Percentiles rank a stretch among this genome's conserved stretches.
Evolutionary conservation across 1,140 invertebrate genomes (phyloP).

Genomic region (Magallana ariakensis): DNA sequence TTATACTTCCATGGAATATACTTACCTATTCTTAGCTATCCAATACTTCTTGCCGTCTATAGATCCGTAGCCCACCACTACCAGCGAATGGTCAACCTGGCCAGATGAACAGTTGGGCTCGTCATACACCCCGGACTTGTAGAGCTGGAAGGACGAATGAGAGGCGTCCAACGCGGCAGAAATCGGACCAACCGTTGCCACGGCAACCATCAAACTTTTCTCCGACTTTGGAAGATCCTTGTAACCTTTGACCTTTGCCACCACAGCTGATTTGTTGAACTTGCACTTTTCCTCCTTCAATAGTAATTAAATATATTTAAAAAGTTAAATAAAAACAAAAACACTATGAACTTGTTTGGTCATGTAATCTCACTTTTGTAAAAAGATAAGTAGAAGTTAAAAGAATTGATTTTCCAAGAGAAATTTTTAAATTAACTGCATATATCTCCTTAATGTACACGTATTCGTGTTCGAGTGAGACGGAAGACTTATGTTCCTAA

Average conservation of each 20-base stretch:
- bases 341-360: no score
- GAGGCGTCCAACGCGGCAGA: slow-evolving; percentile 93
- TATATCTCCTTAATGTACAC: not conserved
- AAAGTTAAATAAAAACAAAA: not conserved
- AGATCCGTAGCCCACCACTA: slow-evolving; percentile 82
- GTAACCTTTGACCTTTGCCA: slow-evolving; percentile 83
- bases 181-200: slow-evolving; percentile 91
- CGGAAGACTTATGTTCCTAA: no score
- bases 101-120: slow-evolving; percentile 67
- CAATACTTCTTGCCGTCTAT: slow-evolving; percentile 84
- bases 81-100: slow-evolving; percentile 81
- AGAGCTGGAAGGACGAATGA: slow-evolving; percentile 86
- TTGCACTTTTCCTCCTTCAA: slow-evolving; percentile 80
- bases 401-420: no score
- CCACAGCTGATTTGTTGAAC: slow-evolving; percentile 64
- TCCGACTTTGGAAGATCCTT: slow-evolving; percentile 85
- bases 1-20: not conserved
- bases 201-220: slow-evolving; percentile 85
- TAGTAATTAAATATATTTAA: not conserved
- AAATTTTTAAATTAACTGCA: not conserved
- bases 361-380: no score
- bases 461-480: no score
- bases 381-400: no score
- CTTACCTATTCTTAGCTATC: slow-evolving; percentile 81
- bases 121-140: slow-evolving; percentile 66